Conservation (phyloP, 2,113 vertebrate species). For the Raja brachyura region DNA sequence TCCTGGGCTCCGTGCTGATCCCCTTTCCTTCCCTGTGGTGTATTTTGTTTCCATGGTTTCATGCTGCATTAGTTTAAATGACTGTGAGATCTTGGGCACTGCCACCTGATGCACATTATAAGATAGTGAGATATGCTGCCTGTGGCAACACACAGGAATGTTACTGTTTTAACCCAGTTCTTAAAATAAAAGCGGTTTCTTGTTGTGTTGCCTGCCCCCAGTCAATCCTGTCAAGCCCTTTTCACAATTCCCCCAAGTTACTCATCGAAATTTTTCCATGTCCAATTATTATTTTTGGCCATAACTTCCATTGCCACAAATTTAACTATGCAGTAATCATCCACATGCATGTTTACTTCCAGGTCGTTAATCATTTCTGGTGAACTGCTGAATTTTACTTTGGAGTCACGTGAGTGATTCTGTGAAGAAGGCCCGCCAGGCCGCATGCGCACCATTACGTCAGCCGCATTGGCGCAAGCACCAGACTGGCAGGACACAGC, state of each 20-base stretch:
- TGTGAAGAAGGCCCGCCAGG: too few relatives aligned
- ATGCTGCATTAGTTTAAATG: not conserved
- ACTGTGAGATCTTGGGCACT: not conserved
- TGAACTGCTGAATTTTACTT: not conserved
- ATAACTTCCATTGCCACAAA: not conserved
- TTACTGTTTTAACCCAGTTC: not conserved
- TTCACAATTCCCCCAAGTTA: not conserved
- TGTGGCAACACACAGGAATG: not conserved
- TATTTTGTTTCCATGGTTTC: not conserved
- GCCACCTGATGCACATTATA: not conserved
- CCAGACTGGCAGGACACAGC: too few relatives aligned
- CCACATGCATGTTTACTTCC: not conserved
- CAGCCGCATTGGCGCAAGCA: too few relatives aligned
- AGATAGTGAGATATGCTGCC: not conserved
- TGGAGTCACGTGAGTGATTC: too few relatives aligned
- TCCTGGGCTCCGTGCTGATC: not conserved
- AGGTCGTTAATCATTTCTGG: slow-evolving; percentile 15
- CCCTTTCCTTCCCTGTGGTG: not conserved
- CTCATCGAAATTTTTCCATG: not conserved
- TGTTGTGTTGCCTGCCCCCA: not conserved
- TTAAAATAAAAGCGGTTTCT: not conserved
- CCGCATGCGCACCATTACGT: too few relatives aligned
- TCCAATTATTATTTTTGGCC: not conserved
- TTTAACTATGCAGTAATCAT: not conserved
- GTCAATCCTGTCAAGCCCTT: not conserved